A percentile compares a stretch with the other conserved stretches of the same genome.
Conservation (phyloP, 2,113 vertebrate species). For the Trogon surrucura region DNA sequence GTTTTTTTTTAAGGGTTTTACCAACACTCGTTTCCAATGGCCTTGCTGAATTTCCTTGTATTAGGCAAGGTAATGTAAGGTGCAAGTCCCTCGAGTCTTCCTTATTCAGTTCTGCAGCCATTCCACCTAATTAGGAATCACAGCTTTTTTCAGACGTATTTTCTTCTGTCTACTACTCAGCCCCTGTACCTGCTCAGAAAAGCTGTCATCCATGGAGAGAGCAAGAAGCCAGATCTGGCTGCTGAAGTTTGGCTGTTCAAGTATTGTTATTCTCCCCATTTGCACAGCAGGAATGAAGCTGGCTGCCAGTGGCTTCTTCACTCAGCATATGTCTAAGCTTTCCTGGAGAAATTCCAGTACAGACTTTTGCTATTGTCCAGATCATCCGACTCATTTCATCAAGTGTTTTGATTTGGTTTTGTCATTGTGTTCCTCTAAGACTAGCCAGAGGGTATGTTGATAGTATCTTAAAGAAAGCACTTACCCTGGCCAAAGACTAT, state of each 20-base stretch:
- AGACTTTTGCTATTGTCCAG: neutral
- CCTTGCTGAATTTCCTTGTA: neutral
- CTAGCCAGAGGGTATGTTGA: conserved; percentile 1
- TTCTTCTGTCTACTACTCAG: neutral
- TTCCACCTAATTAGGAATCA: neutral
- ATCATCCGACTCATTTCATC: neutral
- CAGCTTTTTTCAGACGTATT: neutral
- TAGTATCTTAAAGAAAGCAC: conserved; percentile 9
- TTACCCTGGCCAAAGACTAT: neutral
- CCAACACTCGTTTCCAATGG: neutral
- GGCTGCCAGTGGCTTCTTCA: neutral
- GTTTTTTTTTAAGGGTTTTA: neutral
- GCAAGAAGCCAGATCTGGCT: neutral
- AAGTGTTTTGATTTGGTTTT: conserved; percentile 41
- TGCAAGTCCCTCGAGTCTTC: neutral
- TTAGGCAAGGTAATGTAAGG: neutral
- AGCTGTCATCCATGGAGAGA: neutral
- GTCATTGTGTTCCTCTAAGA: neutral
- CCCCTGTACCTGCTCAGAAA: neutral
- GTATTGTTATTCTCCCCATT: neutral
- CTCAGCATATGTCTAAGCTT: neutral
- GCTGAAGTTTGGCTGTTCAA: neutral
- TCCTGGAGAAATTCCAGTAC: neutral
- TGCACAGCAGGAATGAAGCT: neutral
- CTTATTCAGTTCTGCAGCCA: neutral